These are phyloP conservation scores for Lanius ludovicianus DNA, from an alignment of 2,113 vertebrate species.

Conservation along the genomic window DNA sequence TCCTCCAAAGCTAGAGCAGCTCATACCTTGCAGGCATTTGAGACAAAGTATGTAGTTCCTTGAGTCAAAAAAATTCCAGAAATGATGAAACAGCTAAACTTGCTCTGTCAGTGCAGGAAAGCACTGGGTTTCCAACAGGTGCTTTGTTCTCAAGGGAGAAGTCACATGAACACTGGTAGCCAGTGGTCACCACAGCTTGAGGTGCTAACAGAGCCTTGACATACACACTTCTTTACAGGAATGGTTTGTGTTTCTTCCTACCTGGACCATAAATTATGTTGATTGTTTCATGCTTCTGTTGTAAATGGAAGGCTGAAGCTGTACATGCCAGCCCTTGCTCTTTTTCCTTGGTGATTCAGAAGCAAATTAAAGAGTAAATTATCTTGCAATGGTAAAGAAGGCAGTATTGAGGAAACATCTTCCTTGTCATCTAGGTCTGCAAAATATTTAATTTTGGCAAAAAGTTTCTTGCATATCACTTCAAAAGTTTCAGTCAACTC, in stretches of 20 bases:
- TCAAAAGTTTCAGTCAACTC: not conserved
- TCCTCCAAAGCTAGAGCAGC: not conserved
- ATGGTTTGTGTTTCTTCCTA: not conserved
- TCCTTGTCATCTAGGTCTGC: not conserved
- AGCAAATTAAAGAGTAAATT: not conserved
- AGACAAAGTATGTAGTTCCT: not conserved
- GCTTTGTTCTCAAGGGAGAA: not conserved
- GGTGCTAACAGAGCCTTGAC: not conserved
- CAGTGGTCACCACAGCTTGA: not conserved
- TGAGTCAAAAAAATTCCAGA: not conserved
- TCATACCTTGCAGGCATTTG: not conserved
- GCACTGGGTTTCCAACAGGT: not conserved
- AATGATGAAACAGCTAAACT: not conserved
- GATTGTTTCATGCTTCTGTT: not conserved
- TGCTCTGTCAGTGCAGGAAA: not conserved
- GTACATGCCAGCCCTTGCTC: not conserved
- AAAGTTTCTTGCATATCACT: not conserved
- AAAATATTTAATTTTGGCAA: not conserved
- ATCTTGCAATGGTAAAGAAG: not conserved
- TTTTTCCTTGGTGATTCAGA: not conserved
- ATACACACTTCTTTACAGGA: fast-evolving
- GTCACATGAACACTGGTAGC: fast-evolving
- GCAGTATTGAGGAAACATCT: not conserved
- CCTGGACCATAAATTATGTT: not conserved
- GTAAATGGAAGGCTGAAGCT: not conserved